These are phyloP conservation scores for Melanotaenia maccullochi DNA, from an alignment of 2,797 vertebrate species.

Conservation along the genomic window DNA sequence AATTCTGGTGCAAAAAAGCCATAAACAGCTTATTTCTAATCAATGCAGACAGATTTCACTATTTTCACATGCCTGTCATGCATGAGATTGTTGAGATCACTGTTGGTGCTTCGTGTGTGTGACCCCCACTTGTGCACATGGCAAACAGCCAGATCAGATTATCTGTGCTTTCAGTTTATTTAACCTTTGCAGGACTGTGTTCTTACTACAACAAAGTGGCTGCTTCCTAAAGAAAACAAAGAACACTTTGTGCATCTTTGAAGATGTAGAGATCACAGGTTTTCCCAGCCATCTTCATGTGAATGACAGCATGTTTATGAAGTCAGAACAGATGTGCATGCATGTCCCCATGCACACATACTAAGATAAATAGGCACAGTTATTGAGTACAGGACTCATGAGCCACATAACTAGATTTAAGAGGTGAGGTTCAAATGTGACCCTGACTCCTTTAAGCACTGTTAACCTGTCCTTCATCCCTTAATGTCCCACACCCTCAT, in stretches of 20 bases:
- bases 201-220: constrained; percentile 10
- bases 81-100: constrained; percentile 25
- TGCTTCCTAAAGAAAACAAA: not conserved
- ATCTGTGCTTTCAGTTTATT: constrained; percentile 28
- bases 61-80: constrained; percentile 41
- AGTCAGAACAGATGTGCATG: constrained; percentile 28
- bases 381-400: constrained; percentile 20
- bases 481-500: not conserved
- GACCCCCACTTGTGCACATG: constrained; percentile 34
- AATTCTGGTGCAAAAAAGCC: constrained; percentile 40
- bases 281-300: not conserved
- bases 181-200: constrained; percentile 26
- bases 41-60: constrained; percentile 38
- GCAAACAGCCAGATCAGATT: constrained; percentile 38
- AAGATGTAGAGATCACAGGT: constrained; percentile 21
- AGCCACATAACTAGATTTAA: constrained; percentile 27
- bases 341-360: not conserved
- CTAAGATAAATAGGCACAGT: not conserved
- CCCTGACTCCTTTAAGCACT: constrained; percentile 35
- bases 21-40: constrained; percentile 53
- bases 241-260: constrained; percentile 22
- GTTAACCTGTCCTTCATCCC: constrained; percentile 42
- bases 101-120: constrained; percentile 28
- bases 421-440: constrained; percentile 15
- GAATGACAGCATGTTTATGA: constrained; percentile 5